Evolutionary conservation across 35 echinoderm and acorn worm genomes (phyloP).

Genomic region (Apostichopus parvimensis): DNA sequence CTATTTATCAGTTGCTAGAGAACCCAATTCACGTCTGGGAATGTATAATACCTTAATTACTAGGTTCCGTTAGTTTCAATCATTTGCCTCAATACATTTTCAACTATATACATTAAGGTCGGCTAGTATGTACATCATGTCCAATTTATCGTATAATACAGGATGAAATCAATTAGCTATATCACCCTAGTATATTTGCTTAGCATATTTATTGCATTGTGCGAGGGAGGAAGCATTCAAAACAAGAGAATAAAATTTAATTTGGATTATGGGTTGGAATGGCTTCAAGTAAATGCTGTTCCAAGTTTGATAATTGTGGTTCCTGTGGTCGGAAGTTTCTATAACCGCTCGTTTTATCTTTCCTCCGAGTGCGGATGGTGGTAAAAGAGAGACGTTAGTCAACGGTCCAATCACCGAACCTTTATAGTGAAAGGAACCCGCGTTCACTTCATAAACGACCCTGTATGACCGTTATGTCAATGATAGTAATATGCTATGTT

Average conservation of each 20-base stretch:
- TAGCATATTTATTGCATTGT: no score
- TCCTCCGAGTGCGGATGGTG: neutral
- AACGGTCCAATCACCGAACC: no score
- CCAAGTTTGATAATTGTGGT: neutral
- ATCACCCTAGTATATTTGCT: no score
- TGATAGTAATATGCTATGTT: no score
- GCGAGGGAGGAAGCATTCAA: neutral
- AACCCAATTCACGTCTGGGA: neutral
- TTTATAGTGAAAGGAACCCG: no score
- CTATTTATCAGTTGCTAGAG: neutral
- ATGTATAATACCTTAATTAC: neutral
- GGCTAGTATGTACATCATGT: neutral
- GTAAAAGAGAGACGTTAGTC: no score
- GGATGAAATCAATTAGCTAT: neutral
- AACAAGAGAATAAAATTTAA: neutral
- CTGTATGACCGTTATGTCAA: no score
- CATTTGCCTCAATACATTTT: neutral
- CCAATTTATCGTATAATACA: neutral
- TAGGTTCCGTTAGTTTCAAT: neutral
- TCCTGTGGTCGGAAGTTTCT: neutral
- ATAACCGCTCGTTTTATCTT: neutral
- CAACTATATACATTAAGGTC: neutral
- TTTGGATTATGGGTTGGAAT: neutral
- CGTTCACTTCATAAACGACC: no score
- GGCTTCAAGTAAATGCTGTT: neutral